These are phyloP conservation scores for Paratrypauchen microcephalus DNA, from an alignment of 2,797 vertebrate genomes.

Conservation along the genomic window DNA sequence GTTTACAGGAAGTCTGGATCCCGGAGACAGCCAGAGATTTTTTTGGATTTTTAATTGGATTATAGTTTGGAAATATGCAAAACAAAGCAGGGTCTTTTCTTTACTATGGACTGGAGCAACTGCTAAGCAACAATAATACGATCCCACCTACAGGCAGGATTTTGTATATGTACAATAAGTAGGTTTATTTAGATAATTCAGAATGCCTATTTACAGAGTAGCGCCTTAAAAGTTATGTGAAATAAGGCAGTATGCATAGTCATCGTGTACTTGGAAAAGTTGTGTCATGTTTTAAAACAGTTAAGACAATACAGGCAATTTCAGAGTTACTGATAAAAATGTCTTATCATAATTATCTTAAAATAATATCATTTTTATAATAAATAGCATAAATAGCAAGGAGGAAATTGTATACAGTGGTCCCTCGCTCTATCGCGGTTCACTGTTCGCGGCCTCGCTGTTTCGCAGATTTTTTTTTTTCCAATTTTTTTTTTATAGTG, in stretches of 20 bases:
- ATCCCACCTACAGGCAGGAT: neutral
- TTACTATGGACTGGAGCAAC: conserved; percentile 35
- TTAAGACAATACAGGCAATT: too few species aligned
- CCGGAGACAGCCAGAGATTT: conserved; percentile 58
- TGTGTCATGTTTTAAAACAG: neutral
- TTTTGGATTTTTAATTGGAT: too few species aligned
- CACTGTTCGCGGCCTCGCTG: too few species aligned
- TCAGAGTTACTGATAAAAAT: too few species aligned
- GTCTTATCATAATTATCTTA: too few species aligned
- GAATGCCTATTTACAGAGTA: too few species aligned
- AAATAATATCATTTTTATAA: neutral
- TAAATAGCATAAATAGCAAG: neutral
- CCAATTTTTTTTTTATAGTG: too few species aligned
- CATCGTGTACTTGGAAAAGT: neutral
- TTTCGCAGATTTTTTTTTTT: too few species aligned
- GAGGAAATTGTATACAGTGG: too few species aligned
- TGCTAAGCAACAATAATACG: conserved; percentile 10
- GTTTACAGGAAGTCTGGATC: conserved; percentile 53
- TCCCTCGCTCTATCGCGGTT: too few species aligned
- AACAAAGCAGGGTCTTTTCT: conserved; percentile 42
- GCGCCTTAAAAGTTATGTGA: too few species aligned
- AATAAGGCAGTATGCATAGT: too few species aligned
- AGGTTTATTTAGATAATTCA: neutral
- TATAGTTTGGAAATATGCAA: conserved; percentile 51
- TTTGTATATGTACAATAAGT: neutral